Evolutionary conservation across 1,140 invertebrate genomes (phyloP), one percentile per base, ranked within the genome.

Genomic region (Telenomus remus): DNA sequence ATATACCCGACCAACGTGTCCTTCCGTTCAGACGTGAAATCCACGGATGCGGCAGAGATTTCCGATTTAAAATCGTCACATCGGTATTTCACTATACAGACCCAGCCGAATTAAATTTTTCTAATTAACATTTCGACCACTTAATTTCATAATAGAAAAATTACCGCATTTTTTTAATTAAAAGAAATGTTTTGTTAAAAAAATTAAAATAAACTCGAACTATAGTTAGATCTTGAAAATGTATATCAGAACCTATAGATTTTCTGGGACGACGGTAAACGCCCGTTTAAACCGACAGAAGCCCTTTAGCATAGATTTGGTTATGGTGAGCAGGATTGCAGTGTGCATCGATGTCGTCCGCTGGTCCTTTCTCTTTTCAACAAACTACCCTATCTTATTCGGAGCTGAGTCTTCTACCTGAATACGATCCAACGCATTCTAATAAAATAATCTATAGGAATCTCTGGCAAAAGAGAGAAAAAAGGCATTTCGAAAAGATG

Each of bases 401-500:
- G 50, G 80, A 76, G 79, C 78, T 80, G 83, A 84, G 86, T 83
- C 83, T 85, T 87, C 84, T 86, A 86, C 86, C 86, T 87, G 84
- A 60, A 73, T 61, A 70, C 75, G 79, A 80, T 75, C 77, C 79
- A 80, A 83, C 81, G 82, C 82, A 86, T 87, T 87, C 86, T 87
- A 86, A 85, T 86, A 87, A n/a, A n/a, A 86, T 85, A 87, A 87
- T 85, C 85, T 87, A 87, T 86, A 82, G 82, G 84, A 85, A 84
- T 80, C 56, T 79, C 55, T 46, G 16, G 34, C 15, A 35, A 68
- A 70, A 73, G 50, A 56, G 54, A 65, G 54, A 68, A 47, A 68
- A 65, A 77, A 43, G 65, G 68, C 54, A 66, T 57, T 60, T 68
- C 55, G 57, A 79, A 73, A 78, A 64, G 64, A 54, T 56, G 73